These are phyloP conservation scores for Characodon lateralis DNA, from an alignment of 2,797 vertebrate species.

Conservation along the genomic window DNA sequence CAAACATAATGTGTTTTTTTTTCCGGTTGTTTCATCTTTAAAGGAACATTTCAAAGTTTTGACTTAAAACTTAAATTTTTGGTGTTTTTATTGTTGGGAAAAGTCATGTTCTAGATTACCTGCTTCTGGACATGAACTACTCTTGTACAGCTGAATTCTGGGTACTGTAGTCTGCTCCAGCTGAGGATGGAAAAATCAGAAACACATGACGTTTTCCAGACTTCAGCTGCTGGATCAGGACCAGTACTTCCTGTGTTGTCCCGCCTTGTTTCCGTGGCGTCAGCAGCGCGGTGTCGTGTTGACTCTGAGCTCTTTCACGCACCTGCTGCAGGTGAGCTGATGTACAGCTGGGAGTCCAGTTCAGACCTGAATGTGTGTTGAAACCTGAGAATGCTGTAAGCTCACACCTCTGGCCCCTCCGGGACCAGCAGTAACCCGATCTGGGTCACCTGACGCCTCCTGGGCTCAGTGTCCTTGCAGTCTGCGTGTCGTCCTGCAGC, in stretches of 20 bases:
- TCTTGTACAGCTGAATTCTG: not conserved
- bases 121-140: not conserved
- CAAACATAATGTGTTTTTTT: not conserved
- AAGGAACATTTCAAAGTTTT: not conserved
- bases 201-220: not conserved
- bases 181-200: not conserved
- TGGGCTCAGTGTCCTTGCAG: slow-evolving; percentile 26
- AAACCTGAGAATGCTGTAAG: slow-evolving; percentile 73
- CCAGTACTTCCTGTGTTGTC: slow-evolving; percentile 17
- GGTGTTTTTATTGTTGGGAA: not conserved
- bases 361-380: slow-evolving; percentile 55
- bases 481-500: slow-evolving; percentile 60
- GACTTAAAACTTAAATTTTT: no score
- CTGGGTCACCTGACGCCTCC: slow-evolving; percentile 53
- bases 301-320: slow-evolving; percentile 16
- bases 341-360: slow-evolving; percentile 51
- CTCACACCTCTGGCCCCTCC: slow-evolving; percentile 72
- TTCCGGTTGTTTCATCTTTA: not conserved
- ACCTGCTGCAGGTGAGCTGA: slow-evolving; percentile 40
- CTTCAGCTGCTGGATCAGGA: not conserved
- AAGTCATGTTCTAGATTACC: not conserved
- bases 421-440: slow-evolving; percentile 73
- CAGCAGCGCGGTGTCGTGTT: slow-evolving; percentile 6
- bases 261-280: slow-evolving; percentile 21
- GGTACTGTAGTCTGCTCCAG: slow-evolving; percentile 4